phyloP scores from a whole-genome alignment of 2,113 vertebrate genomes.

The Mirounga angustirostris region DNA sequence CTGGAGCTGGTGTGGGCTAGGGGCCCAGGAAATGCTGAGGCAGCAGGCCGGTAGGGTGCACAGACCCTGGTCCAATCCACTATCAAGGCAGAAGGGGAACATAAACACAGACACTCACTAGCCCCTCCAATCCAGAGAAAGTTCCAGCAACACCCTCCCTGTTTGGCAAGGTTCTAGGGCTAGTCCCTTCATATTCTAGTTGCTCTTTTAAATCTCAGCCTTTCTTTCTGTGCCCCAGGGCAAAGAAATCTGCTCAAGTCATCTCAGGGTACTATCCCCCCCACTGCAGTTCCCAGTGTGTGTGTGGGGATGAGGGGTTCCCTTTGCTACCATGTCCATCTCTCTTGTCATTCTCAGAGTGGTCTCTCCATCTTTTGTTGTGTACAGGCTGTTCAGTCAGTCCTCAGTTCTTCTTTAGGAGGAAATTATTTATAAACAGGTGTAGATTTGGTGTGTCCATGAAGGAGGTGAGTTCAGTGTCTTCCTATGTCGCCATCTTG shows the following conservation, averaged over 20 bases:
- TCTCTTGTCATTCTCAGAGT: neutral
- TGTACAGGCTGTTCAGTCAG: neutral
- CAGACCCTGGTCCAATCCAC: neutral
- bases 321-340: neutral
- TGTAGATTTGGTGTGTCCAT: neutral
- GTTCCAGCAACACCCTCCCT: neutral
- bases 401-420: neutral
- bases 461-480: neutral
- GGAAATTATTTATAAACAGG: neutral
- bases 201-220: neutral
- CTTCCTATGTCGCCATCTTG: neutral
- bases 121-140: neutral
- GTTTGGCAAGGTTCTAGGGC: neutral
- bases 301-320: too few relatives aligned
- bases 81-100: neutral
- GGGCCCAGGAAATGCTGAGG: neutral
- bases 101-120: neutral
- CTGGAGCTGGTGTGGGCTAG: neutral
- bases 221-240: neutral
- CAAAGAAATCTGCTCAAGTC: neutral
- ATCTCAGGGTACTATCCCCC: neutral
- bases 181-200: neutral
- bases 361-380: neutral
- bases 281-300: neutral
- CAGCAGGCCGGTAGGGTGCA: neutral